Conservation (phyloP, 2,113 vertebrate species). For the Cyanoramphus novaezelandiae region DNA sequence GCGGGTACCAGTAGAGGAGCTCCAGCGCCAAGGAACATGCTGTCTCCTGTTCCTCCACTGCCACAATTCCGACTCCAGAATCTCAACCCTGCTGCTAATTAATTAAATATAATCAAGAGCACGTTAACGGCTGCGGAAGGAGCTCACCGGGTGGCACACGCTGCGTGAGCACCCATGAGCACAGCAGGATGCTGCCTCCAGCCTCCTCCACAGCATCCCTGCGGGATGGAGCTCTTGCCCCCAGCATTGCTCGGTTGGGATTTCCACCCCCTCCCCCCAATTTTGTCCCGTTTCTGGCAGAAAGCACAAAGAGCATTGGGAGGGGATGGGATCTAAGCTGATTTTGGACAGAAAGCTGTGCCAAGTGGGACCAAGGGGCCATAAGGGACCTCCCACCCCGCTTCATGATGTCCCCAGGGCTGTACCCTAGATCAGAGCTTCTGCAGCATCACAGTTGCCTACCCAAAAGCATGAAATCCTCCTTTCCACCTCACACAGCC, state of each 20-base stretch:
- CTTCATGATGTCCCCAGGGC: accelerated
- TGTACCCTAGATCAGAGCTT: accelerated
- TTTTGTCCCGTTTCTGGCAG: not conserved
- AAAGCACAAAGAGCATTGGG: not conserved
- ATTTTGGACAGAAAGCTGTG: not conserved
- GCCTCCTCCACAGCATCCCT: not conserved
- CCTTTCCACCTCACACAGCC: not conserved
- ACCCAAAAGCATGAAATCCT: not conserved
- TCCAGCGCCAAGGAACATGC: not conserved
- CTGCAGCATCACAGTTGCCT: not conserved
- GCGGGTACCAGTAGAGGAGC: not conserved
- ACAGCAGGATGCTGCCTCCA: not conserved
- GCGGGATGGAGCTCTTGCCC: not conserved
- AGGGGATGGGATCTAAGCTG: not conserved
- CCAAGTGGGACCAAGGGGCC: accelerated
- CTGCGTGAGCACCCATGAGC: not conserved
- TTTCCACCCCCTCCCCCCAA: too few species aligned
- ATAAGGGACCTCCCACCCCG: not conserved
- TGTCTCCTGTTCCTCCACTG: not conserved
- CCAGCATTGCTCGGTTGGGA: accelerated
- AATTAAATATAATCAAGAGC: not conserved
- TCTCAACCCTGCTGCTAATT: constrained; percentile 15
- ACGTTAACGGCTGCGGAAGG: not conserved
- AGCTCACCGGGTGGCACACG: accelerated
- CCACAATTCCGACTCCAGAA: not conserved